Base-by-base conservation (phyloP, 1,140 invertebrate genomes). In the Pissodes strobi region DNA sequence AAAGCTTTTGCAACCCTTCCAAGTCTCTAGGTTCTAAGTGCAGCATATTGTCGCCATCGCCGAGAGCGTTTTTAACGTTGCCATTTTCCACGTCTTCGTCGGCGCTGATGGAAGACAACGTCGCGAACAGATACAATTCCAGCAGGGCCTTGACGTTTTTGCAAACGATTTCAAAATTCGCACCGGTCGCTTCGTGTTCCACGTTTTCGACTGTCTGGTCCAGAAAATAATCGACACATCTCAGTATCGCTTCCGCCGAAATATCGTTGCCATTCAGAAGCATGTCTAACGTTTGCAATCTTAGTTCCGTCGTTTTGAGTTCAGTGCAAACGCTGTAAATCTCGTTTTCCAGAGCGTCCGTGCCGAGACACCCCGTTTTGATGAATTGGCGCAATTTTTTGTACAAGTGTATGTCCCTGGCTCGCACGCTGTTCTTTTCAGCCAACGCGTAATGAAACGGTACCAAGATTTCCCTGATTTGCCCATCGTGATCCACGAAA, bases 401-500 rank as follows among this genome's bases (percentile, higher is more conserved):
- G 45, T 95, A 81, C 34, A 95, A 79, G 80, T 96, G 92, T 38
- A 95, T 84, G 78, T 97, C 94, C 69, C 91, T 85, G 0, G 93
- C 89, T 69, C 89, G 85, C 72, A 90, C 88, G 63, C 90, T 93
- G 78, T 92, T 93, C 78, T 91, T 91, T 69, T 90, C 93, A 74
- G 89, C 89, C n/a, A 94, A 78, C 2, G 90, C 86, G 77, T 90
- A 90, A 78, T 97, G 94, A 78, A 97, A 98, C 12, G 94, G 95
- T 70, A 97, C 89, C 49, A 83, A 81, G 58, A 97, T 84, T 72
- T 90, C 88, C 76, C 91, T 93, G 0, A 97, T 74, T 70, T 82
- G 79, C 8, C 94, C 94, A 72, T 89, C 84, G 9, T 90, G 85
- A 79, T 95, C 91, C 15, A 98, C 80, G 63, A 97, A 88, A 6